These are phyloP conservation scores for Corynorhinus townsendii DNA, from an alignment of 2,113 vertebrate genomes.

Conservation along the genomic window DNA sequence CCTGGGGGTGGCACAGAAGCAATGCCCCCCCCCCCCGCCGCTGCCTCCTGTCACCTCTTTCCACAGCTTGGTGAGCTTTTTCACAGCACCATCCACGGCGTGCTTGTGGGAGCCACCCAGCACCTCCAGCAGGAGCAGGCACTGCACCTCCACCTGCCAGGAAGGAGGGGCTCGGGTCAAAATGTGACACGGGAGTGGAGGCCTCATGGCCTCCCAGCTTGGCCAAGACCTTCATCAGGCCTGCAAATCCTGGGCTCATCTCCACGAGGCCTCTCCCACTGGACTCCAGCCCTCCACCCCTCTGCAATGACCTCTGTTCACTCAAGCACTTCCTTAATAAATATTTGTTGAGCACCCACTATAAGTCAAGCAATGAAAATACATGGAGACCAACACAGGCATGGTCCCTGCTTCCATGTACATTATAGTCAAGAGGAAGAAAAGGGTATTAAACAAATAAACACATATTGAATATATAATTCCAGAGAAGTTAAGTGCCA, in stretches of 20 bases:
- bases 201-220: background rate
- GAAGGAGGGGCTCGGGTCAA: background rate
- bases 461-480: background rate
- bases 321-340: background rate
- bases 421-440: background rate
- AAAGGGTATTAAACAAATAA: background rate
- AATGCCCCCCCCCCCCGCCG: background rate
- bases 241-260: background rate
- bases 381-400: background rate
- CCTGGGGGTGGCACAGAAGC: rapidly evolving
- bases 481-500: background rate
- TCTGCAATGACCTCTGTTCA: background rate
- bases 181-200: rapidly evolving
- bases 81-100: conserved; percentile 85
- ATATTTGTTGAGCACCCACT: background rate
- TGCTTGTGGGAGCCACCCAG: conserved; percentile 91
- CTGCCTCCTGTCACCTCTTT: conserved; percentile 81
- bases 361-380: background rate
- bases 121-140: conserved; percentile 91
- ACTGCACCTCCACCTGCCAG: conserved; percentile 93
- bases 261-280: background rate
- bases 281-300: background rate
- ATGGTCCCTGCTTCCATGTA: background rate
- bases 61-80: conserved; percentile 91
- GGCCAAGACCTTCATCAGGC: background rate